phyloP scores from a whole-genome alignment of 2,888 invertebrate species.

The Myathropa florea region DNA sequence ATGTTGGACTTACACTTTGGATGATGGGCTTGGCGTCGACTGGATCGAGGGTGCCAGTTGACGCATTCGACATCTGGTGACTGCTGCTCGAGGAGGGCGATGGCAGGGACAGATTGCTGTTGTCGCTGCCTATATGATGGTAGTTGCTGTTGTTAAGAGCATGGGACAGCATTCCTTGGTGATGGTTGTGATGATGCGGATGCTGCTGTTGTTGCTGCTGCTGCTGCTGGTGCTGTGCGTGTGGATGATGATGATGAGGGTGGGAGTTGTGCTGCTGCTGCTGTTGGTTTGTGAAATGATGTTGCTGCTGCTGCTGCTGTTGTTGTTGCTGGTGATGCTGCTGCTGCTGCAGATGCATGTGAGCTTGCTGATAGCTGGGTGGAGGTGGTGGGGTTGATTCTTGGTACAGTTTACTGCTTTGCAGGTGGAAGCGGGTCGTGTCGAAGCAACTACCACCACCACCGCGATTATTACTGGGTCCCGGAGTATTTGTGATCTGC shows the following conservation, averaged over 20 bases:
- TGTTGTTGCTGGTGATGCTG: conserved; percentile 82
- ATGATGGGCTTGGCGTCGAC: conserved; percentile 84
- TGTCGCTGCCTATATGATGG: conserved; percentile 78
- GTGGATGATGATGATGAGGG: conserved; percentile 77
- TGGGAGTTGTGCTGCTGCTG: conserved; percentile 76
- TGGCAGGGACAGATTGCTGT: conserved; percentile 89
- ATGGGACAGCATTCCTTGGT: conserved; percentile 67
- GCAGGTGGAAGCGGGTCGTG: conserved; percentile 75
- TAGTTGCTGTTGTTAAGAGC: conserved; percentile 64
- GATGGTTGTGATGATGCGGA: conserved; percentile 68
- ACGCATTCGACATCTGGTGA: conserved; percentile 81
- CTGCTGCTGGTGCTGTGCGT: conserved; percentile 73
- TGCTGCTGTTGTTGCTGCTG: conserved; percentile 72
- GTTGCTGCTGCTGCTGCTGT: conserved; percentile 85
- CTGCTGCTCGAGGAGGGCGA: conserved; percentile 83
- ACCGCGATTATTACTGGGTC: conserved; percentile 49
- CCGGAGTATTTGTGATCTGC: conserved; percentile 81
- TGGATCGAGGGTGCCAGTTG: conserved; percentile 81
- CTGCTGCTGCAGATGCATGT: conserved; percentile 85
- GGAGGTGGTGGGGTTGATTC: conserved; percentile 78
- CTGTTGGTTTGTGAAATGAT: conserved; percentile 60
- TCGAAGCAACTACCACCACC: conserved; percentile 74
- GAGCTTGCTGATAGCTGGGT: conserved; percentile 84
- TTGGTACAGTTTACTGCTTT: conserved; percentile 85
- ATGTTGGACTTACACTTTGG: conserved; percentile 90